Evolutionary conservation across 37 sponge, comb jelly and placozoan genomes (phyloP), one percentile per base, ranked within the genome.

Genomic region (Bolinopsis microptera): DNA sequence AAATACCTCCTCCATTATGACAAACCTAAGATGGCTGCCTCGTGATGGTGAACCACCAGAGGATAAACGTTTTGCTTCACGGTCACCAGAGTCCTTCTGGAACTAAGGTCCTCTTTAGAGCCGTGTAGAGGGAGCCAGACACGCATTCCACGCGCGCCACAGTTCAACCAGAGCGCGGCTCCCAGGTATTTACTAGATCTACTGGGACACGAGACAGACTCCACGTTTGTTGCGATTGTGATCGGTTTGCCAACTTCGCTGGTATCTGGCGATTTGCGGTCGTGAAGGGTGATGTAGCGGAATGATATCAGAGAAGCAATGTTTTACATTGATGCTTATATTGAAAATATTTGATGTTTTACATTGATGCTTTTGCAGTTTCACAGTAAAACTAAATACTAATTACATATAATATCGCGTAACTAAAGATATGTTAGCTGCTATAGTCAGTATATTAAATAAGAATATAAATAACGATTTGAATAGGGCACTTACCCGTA

Each of bases 1-100:
- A n/a, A n/a, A n/a, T n/a, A n/a, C n/a, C n/a, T n/a, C n/a, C n/a
- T n/a, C n/a, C n/a, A n/a, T n/a, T n/a, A n/a, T n/a, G n/a, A n/a
- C n/a, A n/a, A n/a, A 86, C 90, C 90, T 16, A 86, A 34, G 13
- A 86, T 39, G 26, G 90, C 90, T n/a, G 90, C 90, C 90, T 86
- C 90, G 61, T 86, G 35, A 30, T 86, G 90, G 31, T 86, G 90
- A 2, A 86, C 61, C 2, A 86, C 90, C 0, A 86, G 90, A 2
- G 90, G 90, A 34, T 86, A 86, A 13, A 86, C 90, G 31, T 38
- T 86, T 38, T 86, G 90, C 18, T 86, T 86, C n/a, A 86, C 90
- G 26, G 90, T 86, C 0, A 86, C 41, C 27, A 86, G 90, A 2
- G 35, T 86, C 28, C 90, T 2, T 13, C 61, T 28, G 27, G 90